These are phyloP conservation scores for Enteromius paludinosus DNA, from an alignment of 2,797 vertebrate genomes.

Conservation along the genomic window DNA sequence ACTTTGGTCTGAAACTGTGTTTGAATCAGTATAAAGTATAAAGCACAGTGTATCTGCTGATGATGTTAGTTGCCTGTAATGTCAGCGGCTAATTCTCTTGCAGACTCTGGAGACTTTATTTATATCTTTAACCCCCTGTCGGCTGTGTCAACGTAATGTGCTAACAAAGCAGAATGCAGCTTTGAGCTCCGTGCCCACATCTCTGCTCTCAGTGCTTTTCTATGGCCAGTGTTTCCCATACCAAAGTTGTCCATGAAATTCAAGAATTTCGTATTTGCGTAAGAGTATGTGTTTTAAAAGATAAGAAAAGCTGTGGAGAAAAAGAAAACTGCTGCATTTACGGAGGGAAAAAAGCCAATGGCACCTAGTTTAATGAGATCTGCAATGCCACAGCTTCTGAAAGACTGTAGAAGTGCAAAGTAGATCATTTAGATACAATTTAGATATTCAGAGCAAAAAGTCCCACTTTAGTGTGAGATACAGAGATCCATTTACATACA, in stretches of 20 bases:
- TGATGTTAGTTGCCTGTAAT: constrained; percentile 1
- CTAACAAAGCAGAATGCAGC: constrained; percentile 2
- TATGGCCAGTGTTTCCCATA: constrained; percentile 7
- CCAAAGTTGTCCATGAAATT: not conserved
- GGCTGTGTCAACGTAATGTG: not conserved
- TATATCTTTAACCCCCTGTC: constrained; percentile 25
- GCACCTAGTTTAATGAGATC: constrained; percentile 2
- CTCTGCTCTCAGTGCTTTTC: not conserved
- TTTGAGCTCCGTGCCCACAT: constrained; percentile 3
- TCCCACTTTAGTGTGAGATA: not conserved
- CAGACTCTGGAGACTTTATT: not conserved
- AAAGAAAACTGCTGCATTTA: not conserved
- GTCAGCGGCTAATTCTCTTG: not conserved
- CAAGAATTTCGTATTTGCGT: not conserved
- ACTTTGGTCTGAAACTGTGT: no score
- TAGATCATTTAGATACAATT: constrained; percentile 5
- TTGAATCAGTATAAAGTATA: no score
- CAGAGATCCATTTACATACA: not conserved
- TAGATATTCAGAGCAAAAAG: not conserved
- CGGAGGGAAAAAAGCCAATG: not conserved
- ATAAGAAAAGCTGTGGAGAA: not conserved
- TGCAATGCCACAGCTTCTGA: not conserved
- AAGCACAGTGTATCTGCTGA: constrained; percentile 1
- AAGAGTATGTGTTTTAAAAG: not conserved
- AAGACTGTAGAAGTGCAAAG: constrained; percentile 3